Percentiles rank a stretch among this genome's conserved stretches.
Conservation (phyloP, 2,797 vertebrate genomes). For the Benthosema pterotum region DNA sequence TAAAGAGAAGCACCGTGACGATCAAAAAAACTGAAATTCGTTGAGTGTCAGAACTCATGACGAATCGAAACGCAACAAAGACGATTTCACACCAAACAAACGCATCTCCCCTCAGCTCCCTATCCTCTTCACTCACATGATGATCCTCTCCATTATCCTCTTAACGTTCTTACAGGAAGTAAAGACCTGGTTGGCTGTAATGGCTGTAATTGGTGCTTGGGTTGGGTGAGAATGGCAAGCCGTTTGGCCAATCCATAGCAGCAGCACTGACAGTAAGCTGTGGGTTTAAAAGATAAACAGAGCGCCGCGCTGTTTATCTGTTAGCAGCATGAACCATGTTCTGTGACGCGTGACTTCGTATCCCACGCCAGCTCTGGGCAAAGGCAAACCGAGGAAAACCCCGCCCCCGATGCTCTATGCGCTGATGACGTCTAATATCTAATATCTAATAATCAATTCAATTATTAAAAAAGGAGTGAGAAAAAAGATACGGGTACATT, state of each 20-base stretch:
- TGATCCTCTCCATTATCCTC: slow-evolving; percentile 8
- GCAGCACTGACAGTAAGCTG: too few species aligned
- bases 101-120: not conserved
- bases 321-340: too few species aligned
- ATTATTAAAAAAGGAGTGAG: too few species aligned
- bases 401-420: too few species aligned
- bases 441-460: too few species aligned
- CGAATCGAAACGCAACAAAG: not conserved
- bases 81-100: not conserved
- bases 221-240: slow-evolving; percentile 25
- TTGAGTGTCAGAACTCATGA: slow-evolving; percentile 55
- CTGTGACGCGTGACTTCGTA: too few species aligned
- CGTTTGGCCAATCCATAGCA: slow-evolving; percentile 21
- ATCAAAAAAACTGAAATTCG: slow-evolving; percentile 51
- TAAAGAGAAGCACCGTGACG: slow-evolving; percentile 54
- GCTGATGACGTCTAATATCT: too few species aligned
- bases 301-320: too few species aligned
- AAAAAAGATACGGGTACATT: too few species aligned
- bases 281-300: too few species aligned
- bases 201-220: slow-evolving; percentile 27
- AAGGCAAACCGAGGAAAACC: too few species aligned
- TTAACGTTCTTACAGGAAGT: slow-evolving; percentile 8
- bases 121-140: not conserved
- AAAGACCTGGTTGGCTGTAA: not conserved
- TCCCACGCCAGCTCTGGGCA: too few species aligned